Evolutionary conservation across 1,140 invertebrate species (phyloP).

Genomic region (Brachionus angularis): DNA sequence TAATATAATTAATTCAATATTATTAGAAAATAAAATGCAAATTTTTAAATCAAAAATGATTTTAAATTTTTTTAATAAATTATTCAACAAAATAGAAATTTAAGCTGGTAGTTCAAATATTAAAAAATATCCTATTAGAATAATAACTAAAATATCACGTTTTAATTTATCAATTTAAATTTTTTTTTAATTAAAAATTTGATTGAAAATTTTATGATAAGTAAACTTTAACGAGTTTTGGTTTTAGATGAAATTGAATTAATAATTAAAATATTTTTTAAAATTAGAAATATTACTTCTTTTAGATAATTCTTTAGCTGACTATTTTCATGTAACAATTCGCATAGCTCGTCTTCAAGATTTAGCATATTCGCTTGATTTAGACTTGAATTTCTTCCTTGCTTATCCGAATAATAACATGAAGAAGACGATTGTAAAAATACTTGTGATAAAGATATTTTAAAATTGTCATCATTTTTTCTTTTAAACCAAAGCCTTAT

Average conservation of each 20-base stretch:
- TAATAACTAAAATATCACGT: neutral
- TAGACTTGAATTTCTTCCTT: neutral
- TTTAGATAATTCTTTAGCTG: constrained; percentile 42
- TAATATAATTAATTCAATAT: no score
- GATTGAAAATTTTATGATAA: no score
- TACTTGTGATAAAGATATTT: constrained; percentile 40
- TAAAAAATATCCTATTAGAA: no score
- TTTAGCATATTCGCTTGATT: constrained; percentile 2
- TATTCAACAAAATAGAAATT: no score
- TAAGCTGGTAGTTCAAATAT: no score
- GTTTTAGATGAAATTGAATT: no score
- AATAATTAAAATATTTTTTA: no score
- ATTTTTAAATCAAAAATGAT: no score
- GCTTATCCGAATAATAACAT: neutral
- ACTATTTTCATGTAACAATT: constrained; percentile 39
- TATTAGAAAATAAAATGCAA: no score
- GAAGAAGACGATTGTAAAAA: constrained; percentile 28
- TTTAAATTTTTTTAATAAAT: no score
- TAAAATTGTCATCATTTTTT: constrained; percentile 37
- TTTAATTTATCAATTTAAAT: neutral
- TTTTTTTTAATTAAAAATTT: no score
- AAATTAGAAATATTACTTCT: neutral
- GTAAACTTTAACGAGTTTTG: no score
- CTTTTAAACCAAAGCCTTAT: constrained; percentile 25
- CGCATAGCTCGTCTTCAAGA: constrained; percentile 33